Evolutionary conservation across 2,797 vertebrate genomes (phyloP).

Genomic region (Salarias fasciatus): DNA sequence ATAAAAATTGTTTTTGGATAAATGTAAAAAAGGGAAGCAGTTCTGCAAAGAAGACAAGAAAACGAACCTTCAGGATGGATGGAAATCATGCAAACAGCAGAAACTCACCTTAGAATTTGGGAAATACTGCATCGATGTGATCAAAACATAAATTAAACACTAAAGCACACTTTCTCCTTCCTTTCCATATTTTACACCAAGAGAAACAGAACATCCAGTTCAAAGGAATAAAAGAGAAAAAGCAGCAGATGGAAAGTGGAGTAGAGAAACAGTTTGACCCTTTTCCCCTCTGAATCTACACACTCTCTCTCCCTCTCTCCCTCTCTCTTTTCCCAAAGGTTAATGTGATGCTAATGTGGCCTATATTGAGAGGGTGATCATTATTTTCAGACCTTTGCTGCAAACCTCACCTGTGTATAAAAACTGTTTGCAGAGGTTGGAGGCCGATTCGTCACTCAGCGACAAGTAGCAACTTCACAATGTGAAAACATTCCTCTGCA

Average conservation of each 20-base stretch:
- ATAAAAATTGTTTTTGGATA: no score
- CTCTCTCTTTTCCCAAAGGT: constrained; percentile 58
- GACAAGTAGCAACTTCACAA: neutral
- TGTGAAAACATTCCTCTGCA: neutral
- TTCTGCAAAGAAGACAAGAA: no score
- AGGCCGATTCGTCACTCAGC: neutral
- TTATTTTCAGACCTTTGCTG: constrained; percentile 62
- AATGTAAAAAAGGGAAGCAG: no score
- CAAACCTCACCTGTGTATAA: constrained; percentile 32
- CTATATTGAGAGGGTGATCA: constrained; percentile 63
- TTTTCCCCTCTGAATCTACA: constrained; percentile 50
- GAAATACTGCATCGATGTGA: no score
- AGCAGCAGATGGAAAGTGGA: neutral
- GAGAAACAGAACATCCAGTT: constrained; percentile 12
- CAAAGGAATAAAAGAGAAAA: constrained; percentile 28
- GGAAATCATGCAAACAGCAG: no score
- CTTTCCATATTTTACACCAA: neutral
- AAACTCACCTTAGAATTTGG: no score
- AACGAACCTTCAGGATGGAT: no score
- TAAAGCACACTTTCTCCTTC: no score
- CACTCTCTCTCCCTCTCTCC: constrained; percentile 3
- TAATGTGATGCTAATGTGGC: constrained; percentile 73
- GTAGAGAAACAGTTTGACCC: constrained; percentile 44
- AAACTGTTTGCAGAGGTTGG: constrained; percentile 36
- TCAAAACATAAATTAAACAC: no score